Conservation (phyloP, 2,888 invertebrate species). For the Caenorhabditis uteleia region DNA sequence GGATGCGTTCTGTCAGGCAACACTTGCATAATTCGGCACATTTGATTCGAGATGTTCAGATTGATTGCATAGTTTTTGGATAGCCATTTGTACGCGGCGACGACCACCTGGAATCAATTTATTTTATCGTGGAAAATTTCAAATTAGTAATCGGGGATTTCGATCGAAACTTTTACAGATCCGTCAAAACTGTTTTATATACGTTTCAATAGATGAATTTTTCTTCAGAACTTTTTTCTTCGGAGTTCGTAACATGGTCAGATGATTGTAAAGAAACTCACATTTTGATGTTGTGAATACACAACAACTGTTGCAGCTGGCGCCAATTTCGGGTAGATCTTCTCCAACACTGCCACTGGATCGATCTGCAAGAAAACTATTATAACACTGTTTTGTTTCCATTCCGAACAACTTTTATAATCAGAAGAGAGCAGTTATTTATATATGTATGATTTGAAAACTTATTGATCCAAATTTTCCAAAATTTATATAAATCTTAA, state of each 20-base stretch:
- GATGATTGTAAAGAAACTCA: constrained; percentile 7
- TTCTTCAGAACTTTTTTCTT: background rate
- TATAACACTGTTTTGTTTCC: too few relatives aligned
- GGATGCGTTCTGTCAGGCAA: constrained; percentile 83
- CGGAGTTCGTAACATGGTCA: background rate
- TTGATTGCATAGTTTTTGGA: constrained; percentile 78
- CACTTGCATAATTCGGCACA: constrained; percentile 65
- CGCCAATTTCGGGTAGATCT: constrained; percentile 38
- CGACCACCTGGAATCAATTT: constrained; percentile 75
- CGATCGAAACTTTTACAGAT: too few relatives aligned
- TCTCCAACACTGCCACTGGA: constrained; percentile 49
- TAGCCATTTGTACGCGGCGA: constrained; percentile 82
- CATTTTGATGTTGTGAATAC: constrained; percentile 51
- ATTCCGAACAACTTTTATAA: too few relatives aligned
- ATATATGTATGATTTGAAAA: too few relatives aligned
- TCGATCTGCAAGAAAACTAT: constrained; percentile 32
- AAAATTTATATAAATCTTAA: background rate
- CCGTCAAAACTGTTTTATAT: too few relatives aligned
- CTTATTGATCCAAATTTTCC: background rate
- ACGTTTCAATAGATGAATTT: too few relatives aligned
- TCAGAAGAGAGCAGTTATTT: too few relatives aligned
- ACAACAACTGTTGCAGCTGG: constrained; percentile 57
- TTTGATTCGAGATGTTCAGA: constrained; percentile 75
- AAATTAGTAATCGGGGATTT: too few relatives aligned
- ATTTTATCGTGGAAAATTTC: background rate